A percentile compares a stretch with the other conserved stretches of the same genome.
These are phyloP conservation scores for Tryphoninae sp. DNA, from an alignment of 2,888 invertebrate species.

Conservation along the genomic window DNA sequence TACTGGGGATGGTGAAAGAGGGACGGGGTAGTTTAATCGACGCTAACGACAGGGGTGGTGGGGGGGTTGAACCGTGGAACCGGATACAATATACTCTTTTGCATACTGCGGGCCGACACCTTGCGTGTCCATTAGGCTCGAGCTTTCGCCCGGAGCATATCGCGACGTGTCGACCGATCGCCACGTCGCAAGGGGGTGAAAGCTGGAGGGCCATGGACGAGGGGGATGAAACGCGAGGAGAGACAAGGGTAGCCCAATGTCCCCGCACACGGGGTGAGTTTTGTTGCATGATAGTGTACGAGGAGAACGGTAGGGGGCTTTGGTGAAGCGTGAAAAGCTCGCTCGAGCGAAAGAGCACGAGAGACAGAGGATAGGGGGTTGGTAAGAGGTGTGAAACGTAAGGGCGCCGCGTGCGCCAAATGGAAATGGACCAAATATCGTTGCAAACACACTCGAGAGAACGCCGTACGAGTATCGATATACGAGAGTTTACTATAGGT, in stretches of 20 bases:
- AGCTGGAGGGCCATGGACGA: slow-evolving; percentile 40
- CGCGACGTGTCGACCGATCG: slow-evolving; percentile 31
- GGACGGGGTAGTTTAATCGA: slow-evolving; percentile 48
- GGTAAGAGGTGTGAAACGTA: slow-evolving; percentile 79
- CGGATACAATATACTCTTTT: slow-evolving; percentile 71
- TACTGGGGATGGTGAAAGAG: neutral
- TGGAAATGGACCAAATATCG: slow-evolving; percentile 81
- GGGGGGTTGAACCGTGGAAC: slow-evolving; percentile 53
- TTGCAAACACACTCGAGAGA: slow-evolving; percentile 76
- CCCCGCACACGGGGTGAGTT: slow-evolving; percentile 46
- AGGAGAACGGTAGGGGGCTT: slow-evolving; percentile 5
- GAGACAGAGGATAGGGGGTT: slow-evolving; percentile 44
- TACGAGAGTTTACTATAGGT: slow-evolving; percentile 72
- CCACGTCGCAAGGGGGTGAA: slow-evolving; percentile 47
- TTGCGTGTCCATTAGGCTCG: slow-evolving; percentile 78
- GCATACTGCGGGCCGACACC: slow-evolving; percentile 77
- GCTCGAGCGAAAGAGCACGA: slow-evolving; percentile 2
- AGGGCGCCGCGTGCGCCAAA: slow-evolving; percentile 80
- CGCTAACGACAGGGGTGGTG: slow-evolving; percentile 31
- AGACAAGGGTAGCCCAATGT: slow-evolving; percentile 30
- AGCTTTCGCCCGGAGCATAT: slow-evolving; percentile 61
- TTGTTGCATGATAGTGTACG: slow-evolving; percentile 53
- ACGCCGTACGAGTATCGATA: slow-evolving; percentile 76
- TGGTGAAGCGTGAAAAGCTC: slow-evolving; percentile 41
- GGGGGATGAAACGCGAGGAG: slow-evolving; percentile 11